Base-by-base conservation (phyloP, 1,140 invertebrate species). In the Drosophila sechellia region DNA sequence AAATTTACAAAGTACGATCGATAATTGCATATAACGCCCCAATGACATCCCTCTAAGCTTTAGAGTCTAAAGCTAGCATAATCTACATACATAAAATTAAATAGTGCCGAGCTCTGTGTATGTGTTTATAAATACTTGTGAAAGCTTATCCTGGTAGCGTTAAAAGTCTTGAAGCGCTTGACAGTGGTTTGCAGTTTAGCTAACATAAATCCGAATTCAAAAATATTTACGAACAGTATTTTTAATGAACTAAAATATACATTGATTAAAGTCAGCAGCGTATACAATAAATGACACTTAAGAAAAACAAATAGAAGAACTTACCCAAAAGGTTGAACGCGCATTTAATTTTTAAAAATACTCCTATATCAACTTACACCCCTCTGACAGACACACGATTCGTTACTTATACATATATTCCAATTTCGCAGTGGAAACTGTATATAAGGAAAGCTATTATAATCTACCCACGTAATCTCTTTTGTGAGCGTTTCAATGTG, bases 181-280 rank as follows among this genome's bases (percentile, higher is more conserved):
- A 56, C 31, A 46, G 27, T 45, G 80, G 39, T 63, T 58, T 74
- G 77, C 63, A 70, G 79, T 81, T 78, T 77, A 69, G 74, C 60
- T 68, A 58, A 52, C 34, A 65, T 50, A 65, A 81, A 70, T 70
- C 63, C 63, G 54, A 73, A 70, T 70, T 70, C 66, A 77, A 66
- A 58, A 81, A 71, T 45, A 78, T 60, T 81, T 66, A 87, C 79
- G 65, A 87, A 71, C 84, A 86, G 79, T 87, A 87, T 87, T 87
- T 74, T 63, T 49, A 68, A 77, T 49, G 61, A 81, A 74, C 57
- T 17, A 80, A 74, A 72, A 48, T 2, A 42, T 42, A 39, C 42
- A 55, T 12, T 52, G 35, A 17, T 10, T 52, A 39, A 17, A 59
- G 40, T 46, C 55, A 70, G 34, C 17, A 63, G 45, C 49, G 65